These are phyloP conservation scores for Acanthosepion lycidas DNA, from an alignment of 2,888 invertebrate species.

Conservation along the genomic window DNA sequence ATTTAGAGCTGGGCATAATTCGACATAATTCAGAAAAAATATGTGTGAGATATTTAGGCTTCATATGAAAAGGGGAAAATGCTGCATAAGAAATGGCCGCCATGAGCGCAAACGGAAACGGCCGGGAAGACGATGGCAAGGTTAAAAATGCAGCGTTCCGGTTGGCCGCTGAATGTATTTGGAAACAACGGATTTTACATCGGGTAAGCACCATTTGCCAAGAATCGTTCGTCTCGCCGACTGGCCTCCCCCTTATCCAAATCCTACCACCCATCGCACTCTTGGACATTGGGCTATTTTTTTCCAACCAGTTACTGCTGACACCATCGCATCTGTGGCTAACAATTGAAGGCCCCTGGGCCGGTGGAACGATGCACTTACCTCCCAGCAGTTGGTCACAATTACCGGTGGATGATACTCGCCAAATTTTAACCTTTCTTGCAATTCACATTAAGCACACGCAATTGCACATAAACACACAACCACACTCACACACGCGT, in stretches of 20 bases:
- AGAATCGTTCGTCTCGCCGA: neutral
- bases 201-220: slow-evolving; percentile 15
- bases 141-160: neutral
- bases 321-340: neutral
- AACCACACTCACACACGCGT: neutral
- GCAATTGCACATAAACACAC: neutral
- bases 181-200: neutral
- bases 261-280: neutral
- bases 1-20: no score
- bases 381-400: neutral
- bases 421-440: neutral
- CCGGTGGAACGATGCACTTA: neutral
- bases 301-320: no score
- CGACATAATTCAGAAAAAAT: neutral
- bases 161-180: neutral
- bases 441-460: neutral
- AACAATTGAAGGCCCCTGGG: slow-evolving; percentile 33
- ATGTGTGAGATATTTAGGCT: neutral
- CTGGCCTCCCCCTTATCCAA: fast-evolving
- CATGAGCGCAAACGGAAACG: neutral
- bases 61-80: neutral
- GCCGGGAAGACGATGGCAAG: neutral
- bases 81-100: neutral
- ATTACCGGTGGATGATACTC: neutral
- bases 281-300: neutral